Evolutionary conservation across 2,888 invertebrate genomes (phyloP).

Genomic region (Cataglyphis albicans): DNA sequence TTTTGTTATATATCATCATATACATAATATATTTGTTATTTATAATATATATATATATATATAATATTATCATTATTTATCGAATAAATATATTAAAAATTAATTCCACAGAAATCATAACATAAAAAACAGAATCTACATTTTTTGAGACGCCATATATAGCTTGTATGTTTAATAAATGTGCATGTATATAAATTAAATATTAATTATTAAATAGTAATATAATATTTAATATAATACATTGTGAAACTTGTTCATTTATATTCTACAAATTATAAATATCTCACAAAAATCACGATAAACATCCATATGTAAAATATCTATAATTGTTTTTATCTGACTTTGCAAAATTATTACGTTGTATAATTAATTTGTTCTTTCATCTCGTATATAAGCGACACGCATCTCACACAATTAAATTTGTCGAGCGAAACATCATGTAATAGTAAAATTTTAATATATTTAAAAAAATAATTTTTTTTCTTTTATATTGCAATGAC

Average conservation of each 20-base stretch:
- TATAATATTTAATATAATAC: background rate
- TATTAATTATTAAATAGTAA: background rate
- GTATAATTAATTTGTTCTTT: background rate
- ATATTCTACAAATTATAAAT: background rate
- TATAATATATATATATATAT: background rate
- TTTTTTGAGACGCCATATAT: background rate
- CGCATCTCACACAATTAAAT: background rate
- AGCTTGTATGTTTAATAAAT: background rate
- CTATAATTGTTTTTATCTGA: background rate
- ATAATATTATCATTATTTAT: background rate
- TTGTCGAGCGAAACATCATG: background rate
- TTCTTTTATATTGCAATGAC: background rate
- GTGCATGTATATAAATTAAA: background rate
- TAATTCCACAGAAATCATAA: background rate
- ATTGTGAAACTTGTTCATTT: background rate
- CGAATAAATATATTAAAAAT: background rate
- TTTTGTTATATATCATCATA: background rate
- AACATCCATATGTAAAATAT: background rate
- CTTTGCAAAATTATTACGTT: background rate
- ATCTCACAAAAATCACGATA: background rate
- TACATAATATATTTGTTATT: background rate
- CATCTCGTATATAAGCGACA: background rate
- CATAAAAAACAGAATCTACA: background rate
- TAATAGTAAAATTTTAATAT: background rate
- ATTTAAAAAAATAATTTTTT: background rate